A percentile compares a stretch with the other conserved stretches of the same genome.
phyloP scores from a whole-genome alignment of 2,113 vertebrate genomes.

The Lepidothrix coronata region DNA sequence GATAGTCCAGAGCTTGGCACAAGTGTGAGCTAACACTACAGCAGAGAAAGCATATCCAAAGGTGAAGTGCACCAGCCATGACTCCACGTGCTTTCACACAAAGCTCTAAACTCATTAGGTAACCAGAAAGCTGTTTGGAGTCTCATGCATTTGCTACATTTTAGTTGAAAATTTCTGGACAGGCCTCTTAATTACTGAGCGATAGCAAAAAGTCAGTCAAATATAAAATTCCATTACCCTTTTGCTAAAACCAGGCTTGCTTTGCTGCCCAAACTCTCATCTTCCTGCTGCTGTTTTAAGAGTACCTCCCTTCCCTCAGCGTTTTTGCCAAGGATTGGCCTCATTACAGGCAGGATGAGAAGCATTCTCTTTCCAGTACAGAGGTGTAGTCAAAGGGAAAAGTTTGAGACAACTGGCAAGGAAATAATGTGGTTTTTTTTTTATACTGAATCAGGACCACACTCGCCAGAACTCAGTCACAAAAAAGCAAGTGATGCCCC shows the following conservation, averaged over 20 bases:
- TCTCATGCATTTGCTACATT: background rate
- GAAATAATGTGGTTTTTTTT: background rate
- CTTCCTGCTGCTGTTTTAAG: background rate
- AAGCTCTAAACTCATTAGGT: fast-evolving
- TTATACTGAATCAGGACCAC: background rate
- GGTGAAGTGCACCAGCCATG: background rate
- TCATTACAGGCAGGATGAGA: background rate
- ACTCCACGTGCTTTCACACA: background rate
- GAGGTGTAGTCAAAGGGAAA: background rate
- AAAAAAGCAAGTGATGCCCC: background rate
- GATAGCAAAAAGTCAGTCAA: background rate
- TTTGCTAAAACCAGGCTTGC: background rate
- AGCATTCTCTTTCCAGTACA: background rate
- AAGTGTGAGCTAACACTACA: background rate
- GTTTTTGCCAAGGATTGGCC: background rate
- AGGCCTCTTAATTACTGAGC: background rate
- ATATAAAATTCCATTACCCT: background rate
- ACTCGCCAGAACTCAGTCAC: background rate
- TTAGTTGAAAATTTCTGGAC: background rate
- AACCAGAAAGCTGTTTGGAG: background rate
- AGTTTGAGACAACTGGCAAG: background rate
- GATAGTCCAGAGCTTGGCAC: background rate
- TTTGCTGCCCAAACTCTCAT: background rate
- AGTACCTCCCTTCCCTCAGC: background rate
- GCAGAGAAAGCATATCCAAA: background rate